Evolutionary conservation across 2,888 invertebrate genomes (phyloP).

Genomic region (Ashinkailepas kermadecensis): DNA sequence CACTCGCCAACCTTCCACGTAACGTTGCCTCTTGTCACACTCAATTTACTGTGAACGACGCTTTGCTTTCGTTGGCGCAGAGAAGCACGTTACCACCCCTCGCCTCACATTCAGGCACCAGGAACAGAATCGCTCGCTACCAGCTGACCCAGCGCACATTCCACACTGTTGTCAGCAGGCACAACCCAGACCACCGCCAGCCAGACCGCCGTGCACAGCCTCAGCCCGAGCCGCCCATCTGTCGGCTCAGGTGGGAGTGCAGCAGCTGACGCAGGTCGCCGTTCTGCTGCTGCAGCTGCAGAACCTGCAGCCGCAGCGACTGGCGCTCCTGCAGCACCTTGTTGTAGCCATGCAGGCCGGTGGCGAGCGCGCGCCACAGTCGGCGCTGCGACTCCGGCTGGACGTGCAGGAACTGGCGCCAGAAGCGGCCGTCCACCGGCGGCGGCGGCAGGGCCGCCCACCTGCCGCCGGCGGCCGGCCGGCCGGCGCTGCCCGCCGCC

Average conservation of each 20-base stretch:
- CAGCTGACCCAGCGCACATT: too few relatives aligned
- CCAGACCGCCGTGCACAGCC: too few relatives aligned
- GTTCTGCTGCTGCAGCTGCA: background rate
- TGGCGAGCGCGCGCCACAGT: background rate
- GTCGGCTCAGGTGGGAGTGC: background rate
- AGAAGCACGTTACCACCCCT: too few relatives aligned
- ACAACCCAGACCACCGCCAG: too few relatives aligned
- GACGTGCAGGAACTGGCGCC: background rate
- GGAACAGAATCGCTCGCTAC: too few relatives aligned
- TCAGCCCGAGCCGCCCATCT: background rate
- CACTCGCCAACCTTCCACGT: too few relatives aligned
- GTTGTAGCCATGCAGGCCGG: constrained; percentile 5
- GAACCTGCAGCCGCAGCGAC: background rate
- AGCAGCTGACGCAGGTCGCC: background rate
- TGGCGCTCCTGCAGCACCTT: constrained; percentile 21
- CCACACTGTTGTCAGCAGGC: too few relatives aligned
- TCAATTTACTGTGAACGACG: too few relatives aligned
- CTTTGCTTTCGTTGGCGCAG: too few relatives aligned
- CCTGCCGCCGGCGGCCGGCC: background rate
- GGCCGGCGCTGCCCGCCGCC: background rate
- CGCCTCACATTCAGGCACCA: too few relatives aligned
- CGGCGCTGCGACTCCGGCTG: constrained; percentile 12
- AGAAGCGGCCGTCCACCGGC: background rate
- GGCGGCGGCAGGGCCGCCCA: constrained; percentile 12
- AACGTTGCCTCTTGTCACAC: too few relatives aligned